Conservation (phyloP, 1,140 invertebrate species). For the Polypedilum vanderplanki region DNA sequence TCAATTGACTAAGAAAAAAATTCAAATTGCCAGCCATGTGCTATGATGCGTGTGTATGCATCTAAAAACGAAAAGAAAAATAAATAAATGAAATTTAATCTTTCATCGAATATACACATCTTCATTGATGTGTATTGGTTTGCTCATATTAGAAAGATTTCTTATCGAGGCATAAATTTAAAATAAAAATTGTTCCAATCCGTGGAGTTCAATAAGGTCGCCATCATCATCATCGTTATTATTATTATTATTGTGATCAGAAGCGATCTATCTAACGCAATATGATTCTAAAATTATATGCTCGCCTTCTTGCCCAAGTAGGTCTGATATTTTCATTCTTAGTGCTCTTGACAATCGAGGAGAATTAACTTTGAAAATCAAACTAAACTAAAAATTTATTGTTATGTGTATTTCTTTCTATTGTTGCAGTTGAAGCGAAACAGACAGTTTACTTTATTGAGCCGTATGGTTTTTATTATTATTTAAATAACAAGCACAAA, state of each 20-base stretch:
- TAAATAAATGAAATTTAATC: neutral
- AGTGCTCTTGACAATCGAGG: neutral
- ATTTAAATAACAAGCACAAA: constrained; percentile 6
- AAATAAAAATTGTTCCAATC: neutral
- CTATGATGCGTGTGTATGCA: constrained; percentile 1
- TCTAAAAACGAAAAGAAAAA: neutral
- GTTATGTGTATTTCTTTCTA: neutral
- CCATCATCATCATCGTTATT: neutral
- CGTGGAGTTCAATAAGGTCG: neutral
- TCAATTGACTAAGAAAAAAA: neutral
- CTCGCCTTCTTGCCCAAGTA: neutral
- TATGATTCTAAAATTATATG: neutral
- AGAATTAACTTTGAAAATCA: constrained; percentile 1
- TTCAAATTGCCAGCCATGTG: neutral
- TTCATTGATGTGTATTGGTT: neutral
- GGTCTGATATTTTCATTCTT: neutral
- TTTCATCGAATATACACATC: neutral
- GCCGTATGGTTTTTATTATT: neutral
- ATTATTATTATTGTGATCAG: neutral
- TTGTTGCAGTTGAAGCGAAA: constrained; percentile 27
- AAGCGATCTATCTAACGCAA: neutral
- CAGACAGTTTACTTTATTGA: constrained; percentile 1
- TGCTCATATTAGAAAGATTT: neutral
- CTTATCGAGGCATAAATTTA: neutral
- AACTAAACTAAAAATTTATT: neutral